These are phyloP conservation scores for western clawed frog (Xenopus tropicalis) DNA, from an alignment of 2,113 vertebrate species.

Conservation along the genomic window DNA sequence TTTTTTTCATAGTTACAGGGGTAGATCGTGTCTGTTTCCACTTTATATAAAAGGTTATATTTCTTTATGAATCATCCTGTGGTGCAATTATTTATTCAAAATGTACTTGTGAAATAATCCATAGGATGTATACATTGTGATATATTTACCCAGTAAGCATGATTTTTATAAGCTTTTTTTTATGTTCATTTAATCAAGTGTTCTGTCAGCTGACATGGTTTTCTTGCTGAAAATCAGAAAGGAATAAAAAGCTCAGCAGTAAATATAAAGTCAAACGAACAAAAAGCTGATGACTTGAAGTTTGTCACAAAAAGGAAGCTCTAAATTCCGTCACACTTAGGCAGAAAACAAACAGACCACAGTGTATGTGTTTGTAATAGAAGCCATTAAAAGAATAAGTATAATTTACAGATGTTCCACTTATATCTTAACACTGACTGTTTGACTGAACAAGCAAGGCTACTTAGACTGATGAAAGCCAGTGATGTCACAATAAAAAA, in stretches of 20 bases:
- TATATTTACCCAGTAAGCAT: too few relatives aligned
- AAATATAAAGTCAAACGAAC: slow-evolving; percentile 3
- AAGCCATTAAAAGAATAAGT: not conserved
- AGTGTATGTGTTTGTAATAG: not conserved
- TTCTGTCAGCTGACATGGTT: not conserved
- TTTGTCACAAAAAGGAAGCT: slow-evolving; percentile 16
- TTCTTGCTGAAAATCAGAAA: slow-evolving; percentile 37
- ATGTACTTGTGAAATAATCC: too few relatives aligned
- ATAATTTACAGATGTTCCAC: not conserved
- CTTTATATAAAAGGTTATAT: not conserved
- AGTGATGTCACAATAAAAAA: not conserved
- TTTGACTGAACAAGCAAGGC: not conserved
- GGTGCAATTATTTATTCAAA: too few relatives aligned
- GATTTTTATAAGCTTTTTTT: too few relatives aligned
- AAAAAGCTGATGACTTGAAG: slow-evolving; percentile 21
- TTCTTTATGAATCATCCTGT: too few relatives aligned
- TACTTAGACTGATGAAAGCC: not conserved
- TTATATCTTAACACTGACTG: not conserved
- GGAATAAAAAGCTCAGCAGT: slow-evolving; percentile 27
- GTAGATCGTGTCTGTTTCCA: not conserved
- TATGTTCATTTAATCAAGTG: too few relatives aligned
- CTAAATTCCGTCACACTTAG: not conserved
- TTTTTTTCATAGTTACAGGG: not conserved
- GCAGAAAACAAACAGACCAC: slow-evolving; percentile 1
- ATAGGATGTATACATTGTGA: too few relatives aligned